Percentiles rank a stretch among this genome's conserved stretches.
phyloP scores from a whole-genome alignment of 2,113 vertebrate genomes.

The Choloepus hoffmanni region DNA sequence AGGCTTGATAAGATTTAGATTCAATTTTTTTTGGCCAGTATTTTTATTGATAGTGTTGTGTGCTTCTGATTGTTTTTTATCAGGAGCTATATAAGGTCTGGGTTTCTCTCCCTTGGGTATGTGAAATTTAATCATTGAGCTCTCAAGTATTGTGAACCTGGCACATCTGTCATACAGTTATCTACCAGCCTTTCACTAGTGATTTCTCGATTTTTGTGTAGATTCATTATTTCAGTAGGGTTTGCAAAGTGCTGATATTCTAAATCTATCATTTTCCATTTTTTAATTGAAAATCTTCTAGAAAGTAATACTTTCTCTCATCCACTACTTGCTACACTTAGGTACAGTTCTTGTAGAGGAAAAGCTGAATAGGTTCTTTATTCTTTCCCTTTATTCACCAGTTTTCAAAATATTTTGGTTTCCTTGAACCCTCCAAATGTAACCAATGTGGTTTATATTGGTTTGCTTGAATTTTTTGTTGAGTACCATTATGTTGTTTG shows the following conservation, averaged over 20 bases:
- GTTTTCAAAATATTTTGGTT: neutral
- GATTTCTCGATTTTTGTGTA: neutral
- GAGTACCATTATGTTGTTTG: neutral
- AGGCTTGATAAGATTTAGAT: neutral
- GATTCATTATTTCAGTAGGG: neutral
- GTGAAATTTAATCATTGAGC: neutral
- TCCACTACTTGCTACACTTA: neutral
- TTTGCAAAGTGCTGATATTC: neutral
- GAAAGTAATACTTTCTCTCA: neutral
- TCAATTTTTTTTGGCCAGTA: too few relatives aligned
- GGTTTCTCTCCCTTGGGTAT: neutral
- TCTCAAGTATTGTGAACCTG: neutral
- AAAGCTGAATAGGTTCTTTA: neutral
- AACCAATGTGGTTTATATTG: neutral
- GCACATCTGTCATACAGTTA: neutral
- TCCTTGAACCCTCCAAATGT: neutral
- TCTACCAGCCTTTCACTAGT: neutral
- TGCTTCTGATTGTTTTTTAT: neutral
- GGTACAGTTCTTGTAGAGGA: neutral
- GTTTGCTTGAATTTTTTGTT: neutral
- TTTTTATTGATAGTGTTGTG: neutral
- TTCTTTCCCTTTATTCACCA: neutral
- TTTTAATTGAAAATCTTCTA: slow-evolving; percentile 37
- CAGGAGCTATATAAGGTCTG: neutral
- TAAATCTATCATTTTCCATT: neutral